Base-by-base conservation (phyloP, 2,797 vertebrate species). In the Phyllotis vaccarum region DNA sequence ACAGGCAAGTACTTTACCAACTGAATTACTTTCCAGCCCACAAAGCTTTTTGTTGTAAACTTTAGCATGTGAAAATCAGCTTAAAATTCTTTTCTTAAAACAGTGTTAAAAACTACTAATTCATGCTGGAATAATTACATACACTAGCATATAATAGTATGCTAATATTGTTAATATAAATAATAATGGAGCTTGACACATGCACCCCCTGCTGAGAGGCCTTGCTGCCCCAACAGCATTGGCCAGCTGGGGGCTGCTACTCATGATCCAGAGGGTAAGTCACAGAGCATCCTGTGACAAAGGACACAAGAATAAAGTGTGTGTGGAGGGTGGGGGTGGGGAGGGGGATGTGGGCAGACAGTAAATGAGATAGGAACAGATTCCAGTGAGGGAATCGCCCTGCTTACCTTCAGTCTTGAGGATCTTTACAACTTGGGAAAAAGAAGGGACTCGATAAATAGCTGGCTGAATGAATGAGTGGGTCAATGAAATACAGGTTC, bases 11-110 rank as follows among this genome's bases (percentile, higher is more conserved):
- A 46, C 22, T 60, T 60, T 10, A 60, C 79, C 14, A 37, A 13
- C 14, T 14, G n/a, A 80, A 34, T 21, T 56, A 58, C 52, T 9
- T 74, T 58, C 27, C 8, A 46, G 17, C 22, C 70, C 52, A 43
- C 6, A 21, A 58, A 75, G 6, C 31, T 83, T 58, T 70, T 68
- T 76, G 37, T 66, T 49, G 13, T 40, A 82, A 91, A 93, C 60
- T 87, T 94, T 62, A 54, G 43, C 54, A 52, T 82, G 72, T 40
- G 43, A 56, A 85, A 90, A 94, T 31, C 85, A 85, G 31, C 89
- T 96, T 95, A 78, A 90, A 90, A 82, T 68, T 82, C 60, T 93
- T 95, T 81, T 91, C 89, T 81, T 93, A 54, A 76, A 76, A 83
- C 40, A n/a, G 13, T 95, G 37, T 74, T 88, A 94, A 91, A 83